phyloP scores from a whole-genome alignment of 2,797 vertebrate species.

The Oryzias dopingdopingensis region DNA sequence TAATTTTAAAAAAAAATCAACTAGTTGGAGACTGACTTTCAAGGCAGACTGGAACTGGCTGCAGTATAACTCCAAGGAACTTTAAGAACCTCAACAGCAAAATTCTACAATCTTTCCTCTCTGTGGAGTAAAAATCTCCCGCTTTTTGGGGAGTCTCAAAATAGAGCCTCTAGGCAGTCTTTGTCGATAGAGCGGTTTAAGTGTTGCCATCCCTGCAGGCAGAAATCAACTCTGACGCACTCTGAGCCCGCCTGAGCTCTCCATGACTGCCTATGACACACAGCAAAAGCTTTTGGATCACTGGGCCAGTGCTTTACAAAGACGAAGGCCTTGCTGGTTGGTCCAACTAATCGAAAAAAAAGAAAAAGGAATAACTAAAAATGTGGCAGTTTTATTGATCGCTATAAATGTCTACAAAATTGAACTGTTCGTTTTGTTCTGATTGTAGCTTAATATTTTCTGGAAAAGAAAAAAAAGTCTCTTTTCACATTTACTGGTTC shows the following conservation, averaged over 20 bases:
- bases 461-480: too few species aligned
- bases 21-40: slow-evolving; percentile 33
- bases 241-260: slow-evolving; percentile 25
- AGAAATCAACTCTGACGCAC: slow-evolving; percentile 62
- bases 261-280: slow-evolving; percentile 33
- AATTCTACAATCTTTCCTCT: slow-evolving; percentile 42
- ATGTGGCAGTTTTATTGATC: too few species aligned
- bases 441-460: too few species aligned
- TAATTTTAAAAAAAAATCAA: slow-evolving; percentile 6
- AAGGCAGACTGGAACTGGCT: slow-evolving; percentile 45
- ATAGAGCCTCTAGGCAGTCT: slow-evolving; percentile 60
- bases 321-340: slow-evolving; percentile 23
- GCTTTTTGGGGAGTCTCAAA: slow-evolving; percentile 44
- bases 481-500: too few species aligned
- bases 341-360: neutral
- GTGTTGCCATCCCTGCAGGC: slow-evolving; percentile 59
- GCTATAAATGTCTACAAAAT: too few species aligned
- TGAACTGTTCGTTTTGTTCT: too few species aligned
- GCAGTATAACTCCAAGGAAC: slow-evolving; percentile 33
- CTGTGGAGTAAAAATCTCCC: slow-evolving; percentile 36
- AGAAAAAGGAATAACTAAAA: too few species aligned
- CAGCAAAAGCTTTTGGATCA: slow-evolving; percentile 38
- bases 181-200: slow-evolving; percentile 58
- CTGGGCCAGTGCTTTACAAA: slow-evolving; percentile 25
- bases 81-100: slow-evolving; percentile 42